Conservation (phyloP, 2,113 vertebrate species). For the Leptobrachium ailaonicum region DNA sequence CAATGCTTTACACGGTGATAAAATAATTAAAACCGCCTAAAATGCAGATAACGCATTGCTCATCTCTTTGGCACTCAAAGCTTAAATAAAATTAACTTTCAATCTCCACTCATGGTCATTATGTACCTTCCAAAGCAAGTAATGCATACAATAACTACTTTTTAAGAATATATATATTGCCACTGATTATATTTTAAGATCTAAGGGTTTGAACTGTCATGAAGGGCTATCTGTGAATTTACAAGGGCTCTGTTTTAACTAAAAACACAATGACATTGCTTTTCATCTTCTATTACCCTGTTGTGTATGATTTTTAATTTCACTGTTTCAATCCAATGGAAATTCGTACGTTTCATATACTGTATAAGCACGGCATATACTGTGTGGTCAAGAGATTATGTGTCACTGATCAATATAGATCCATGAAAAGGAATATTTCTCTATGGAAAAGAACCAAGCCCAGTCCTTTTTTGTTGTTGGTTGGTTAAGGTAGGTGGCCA, state of each 20-base stretch:
- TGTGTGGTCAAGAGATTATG: background rate
- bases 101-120: background rate
- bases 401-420: too few species aligned
- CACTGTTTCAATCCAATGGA: slow-evolving; percentile 12
- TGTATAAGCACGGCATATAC: background rate
- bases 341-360: slow-evolving; percentile 2
- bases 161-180: slow-evolving; percentile 1
- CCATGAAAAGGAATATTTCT: too few species aligned
- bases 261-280: background rate
- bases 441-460: too few species aligned
- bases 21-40: too few species aligned
- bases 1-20: too few species aligned
- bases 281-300: background rate
- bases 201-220: background rate
- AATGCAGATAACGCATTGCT: background rate
- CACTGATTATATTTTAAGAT: slow-evolving; percentile 12
- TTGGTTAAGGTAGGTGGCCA: too few species aligned
- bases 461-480: too few species aligned
- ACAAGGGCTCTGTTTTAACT: slow-evolving; percentile 24
- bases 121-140: background rate
- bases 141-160: slow-evolving; percentile 8
- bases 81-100: background rate
- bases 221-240: slow-evolving; percentile 30
- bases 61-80: background rate
- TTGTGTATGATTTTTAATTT: background rate